Evolutionary conservation across 2,888 invertebrate species (phyloP).

Genomic region (Dinocampus coccinellae): DNA sequence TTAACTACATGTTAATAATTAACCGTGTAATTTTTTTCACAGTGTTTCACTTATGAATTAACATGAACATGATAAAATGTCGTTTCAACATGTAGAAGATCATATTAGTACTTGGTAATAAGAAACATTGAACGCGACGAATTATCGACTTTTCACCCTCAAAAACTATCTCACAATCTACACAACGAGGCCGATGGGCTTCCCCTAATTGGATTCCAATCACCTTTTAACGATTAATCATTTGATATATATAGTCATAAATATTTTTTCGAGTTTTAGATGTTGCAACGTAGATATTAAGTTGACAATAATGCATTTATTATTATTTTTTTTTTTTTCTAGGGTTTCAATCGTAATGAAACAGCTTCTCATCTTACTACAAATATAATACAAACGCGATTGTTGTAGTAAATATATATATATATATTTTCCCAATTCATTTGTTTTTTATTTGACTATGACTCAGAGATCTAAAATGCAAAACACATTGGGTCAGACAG

Average conservation of each 20-base stretch:
- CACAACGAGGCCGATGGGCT: slow-evolving; percentile 43
- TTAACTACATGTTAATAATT: neutral
- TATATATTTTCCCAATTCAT: too few species aligned
- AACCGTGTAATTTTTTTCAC: slow-evolving; percentile 19
- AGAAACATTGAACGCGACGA: neutral
- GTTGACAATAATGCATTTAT: neutral
- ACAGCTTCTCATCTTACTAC: neutral
- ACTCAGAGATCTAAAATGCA: too few species aligned
- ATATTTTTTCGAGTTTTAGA: slow-evolving; percentile 5
- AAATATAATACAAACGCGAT: too few species aligned
- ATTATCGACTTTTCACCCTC: slow-evolving; percentile 32
- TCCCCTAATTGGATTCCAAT: slow-evolving; percentile 52
- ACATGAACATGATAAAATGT: slow-evolving; percentile 6
- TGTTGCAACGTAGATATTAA: neutral
- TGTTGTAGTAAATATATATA: too few species aligned
- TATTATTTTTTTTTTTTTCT: neutral
- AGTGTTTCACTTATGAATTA: slow-evolving; percentile 2
- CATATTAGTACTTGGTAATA: neutral
- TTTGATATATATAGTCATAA: slow-evolving; percentile 24
- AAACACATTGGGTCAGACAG: too few species aligned
- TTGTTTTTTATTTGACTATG: too few species aligned
- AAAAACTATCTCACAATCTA: slow-evolving; percentile 35
- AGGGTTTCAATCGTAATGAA: neutral
- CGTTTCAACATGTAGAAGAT: neutral
- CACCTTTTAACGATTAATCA: slow-evolving; percentile 10